Evolutionary conservation across 2,888 invertebrate species (phyloP), one percentile per base, ranked within the genome.

Genomic region (Tipula confusa): DNA sequence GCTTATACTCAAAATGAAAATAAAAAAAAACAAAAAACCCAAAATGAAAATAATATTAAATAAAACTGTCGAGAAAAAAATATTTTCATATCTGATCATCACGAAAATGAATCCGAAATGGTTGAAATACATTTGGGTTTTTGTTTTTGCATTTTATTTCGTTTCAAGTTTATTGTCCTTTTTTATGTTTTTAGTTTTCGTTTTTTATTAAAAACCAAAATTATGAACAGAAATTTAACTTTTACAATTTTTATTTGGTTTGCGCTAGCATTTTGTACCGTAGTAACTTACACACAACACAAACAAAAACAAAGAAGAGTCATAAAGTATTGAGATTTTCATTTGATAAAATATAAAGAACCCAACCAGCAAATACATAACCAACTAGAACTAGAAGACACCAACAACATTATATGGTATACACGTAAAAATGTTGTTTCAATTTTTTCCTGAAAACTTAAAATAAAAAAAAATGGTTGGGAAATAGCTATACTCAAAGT

Each of bases 1-100:
- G 64, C 24, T 64, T 64, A 24, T 3, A 24, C 15, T 43, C n/a
- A n/a, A 38, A 9, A n/a, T n/a, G n/a, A n/a, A 15, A 43, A 43
- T n/a, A 43, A 24, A 64, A 64, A 24, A 64, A 64, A 64, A 24
- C 64, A n/a, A n/a, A n/a, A n/a, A n/a, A n/a, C n/a, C n/a, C n/a
- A n/a, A n/a, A n/a, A n/a, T 24, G 24, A 64, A 64, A 18, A 24
- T 64, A 64, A 64, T 64, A 24, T 64, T 64, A 64, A 64, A 64
- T 64, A 64, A 64, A 64, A 64, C 24, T 64, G 64, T 64, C 64
- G 64, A 64, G 64, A 18, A 64, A 24, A n/a, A 64, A 64, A 64
- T 24, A 64, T 24, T 64, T 64, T 64, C 64, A 64, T 64, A 64
- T 64, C 64, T 64, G 64, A 64, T 64, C 64, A 64, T 64, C 64